A percentile compares a stretch with the other conserved stretches of the same genome.
These are phyloP conservation scores for Hydropotes inermis DNA, from an alignment of 2,113 vertebrate genomes.

Conservation along the genomic window DNA sequence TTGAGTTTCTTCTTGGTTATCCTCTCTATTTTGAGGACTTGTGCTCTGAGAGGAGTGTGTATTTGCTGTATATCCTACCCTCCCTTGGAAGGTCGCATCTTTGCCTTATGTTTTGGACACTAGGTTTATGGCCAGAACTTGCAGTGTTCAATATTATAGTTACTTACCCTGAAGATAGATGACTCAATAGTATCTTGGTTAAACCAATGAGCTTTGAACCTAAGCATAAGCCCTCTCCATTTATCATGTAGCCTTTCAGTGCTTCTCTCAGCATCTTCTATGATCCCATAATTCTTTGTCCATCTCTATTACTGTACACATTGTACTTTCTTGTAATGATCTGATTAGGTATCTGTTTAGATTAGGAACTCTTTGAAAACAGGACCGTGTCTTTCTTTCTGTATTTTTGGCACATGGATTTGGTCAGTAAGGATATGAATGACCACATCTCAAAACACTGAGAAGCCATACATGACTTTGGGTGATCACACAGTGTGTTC, in stretches of 20 bases:
- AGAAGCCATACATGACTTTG: not conserved
- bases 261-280: not conserved
- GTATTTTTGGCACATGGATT: not conserved
- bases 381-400: not conserved
- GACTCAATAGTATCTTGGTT: not conserved
- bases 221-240: not conserved
- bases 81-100: not conserved
- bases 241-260: not conserved
- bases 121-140: not conserved
- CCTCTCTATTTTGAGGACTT: not conserved
- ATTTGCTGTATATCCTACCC: not conserved
- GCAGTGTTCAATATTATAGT: not conserved
- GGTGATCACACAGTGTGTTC: not conserved
- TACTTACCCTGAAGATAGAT: not conserved
- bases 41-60: no score
- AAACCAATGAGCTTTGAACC: not conserved
- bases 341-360: not conserved
- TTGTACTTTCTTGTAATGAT: not conserved
- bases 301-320: not conserved
- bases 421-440: not conserved
- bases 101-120: not conserved
- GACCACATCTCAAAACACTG: not conserved
- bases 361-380: not conserved
- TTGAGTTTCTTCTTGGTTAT: not conserved
- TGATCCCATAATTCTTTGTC: not conserved